phyloP scores from a whole-genome alignment of 2,113 vertebrate species.

The Ornithorhynchus anatinus region DNA sequence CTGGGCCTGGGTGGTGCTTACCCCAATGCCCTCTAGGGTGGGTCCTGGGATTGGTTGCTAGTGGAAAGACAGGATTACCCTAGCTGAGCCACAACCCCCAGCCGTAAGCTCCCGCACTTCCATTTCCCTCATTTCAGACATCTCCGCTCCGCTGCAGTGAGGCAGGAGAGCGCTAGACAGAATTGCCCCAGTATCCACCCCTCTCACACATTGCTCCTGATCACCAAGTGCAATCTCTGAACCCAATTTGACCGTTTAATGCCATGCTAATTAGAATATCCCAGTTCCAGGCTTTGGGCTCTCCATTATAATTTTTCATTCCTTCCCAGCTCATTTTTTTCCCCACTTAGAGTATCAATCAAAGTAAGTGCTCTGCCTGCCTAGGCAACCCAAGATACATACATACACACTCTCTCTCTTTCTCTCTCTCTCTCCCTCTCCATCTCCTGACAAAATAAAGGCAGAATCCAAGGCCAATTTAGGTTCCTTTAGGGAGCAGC shows the following conservation, averaged over 20 bases:
- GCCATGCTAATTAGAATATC: constrained; percentile 56
- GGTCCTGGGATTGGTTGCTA: not conserved
- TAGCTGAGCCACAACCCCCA: too few species aligned
- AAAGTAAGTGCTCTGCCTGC: constrained; percentile 66
- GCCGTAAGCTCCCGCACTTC: constrained; percentile 21
- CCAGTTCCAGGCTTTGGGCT: constrained; percentile 53
- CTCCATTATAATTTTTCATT: constrained; percentile 59
- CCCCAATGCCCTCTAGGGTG: too few species aligned
- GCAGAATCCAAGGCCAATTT: constrained; percentile 56
- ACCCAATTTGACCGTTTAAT: constrained; percentile 65
- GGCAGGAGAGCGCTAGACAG: too few species aligned
- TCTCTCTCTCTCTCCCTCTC: constrained; percentile 61
- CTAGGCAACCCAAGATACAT: constrained; percentile 61
- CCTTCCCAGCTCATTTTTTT: constrained; percentile 60
- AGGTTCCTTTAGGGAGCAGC: too few species aligned
- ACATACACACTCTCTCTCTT: too few species aligned
- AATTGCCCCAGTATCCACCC: constrained; percentile 60
- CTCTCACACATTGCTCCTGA: constrained; percentile 56
- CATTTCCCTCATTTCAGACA: constrained; percentile 48
- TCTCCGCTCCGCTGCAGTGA: constrained; percentile 40
- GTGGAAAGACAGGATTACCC: not conserved
- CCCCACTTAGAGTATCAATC: constrained; percentile 59
- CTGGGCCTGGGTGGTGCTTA: too few species aligned
- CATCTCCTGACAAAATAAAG: constrained; percentile 65
- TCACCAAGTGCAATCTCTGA: constrained; percentile 66